Conservation (phyloP, 2,888 invertebrate species). For the Spialia ferax region DNA sequence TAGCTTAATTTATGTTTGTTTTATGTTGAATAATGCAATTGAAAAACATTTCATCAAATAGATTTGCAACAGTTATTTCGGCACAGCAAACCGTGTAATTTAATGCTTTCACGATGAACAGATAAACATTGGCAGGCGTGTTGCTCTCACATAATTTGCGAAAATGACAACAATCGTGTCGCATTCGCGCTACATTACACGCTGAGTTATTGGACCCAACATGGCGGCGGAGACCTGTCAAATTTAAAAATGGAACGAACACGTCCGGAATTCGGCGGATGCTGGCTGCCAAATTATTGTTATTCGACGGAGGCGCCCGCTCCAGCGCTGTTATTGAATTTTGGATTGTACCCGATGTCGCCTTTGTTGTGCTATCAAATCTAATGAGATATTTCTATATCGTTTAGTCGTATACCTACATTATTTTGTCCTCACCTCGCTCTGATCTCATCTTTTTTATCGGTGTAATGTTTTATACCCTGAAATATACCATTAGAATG, state of each 20-base stretch:
- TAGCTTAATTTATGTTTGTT: slow-evolving; percentile 89
- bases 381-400: slow-evolving; percentile 57
- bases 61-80: slow-evolving; percentile 62
- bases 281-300: slow-evolving; percentile 83
- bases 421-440: slow-evolving; percentile 22
- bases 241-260: slow-evolving; percentile 84
- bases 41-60: slow-evolving; percentile 27
- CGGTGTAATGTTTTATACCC: not conserved
- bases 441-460: not conserved
- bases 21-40: slow-evolving; percentile 17
- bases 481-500: too few species aligned
- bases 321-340: slow-evolving; percentile 80
- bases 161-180: slow-evolving; percentile 82
- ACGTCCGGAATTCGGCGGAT: slow-evolving; percentile 80
- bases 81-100: slow-evolving; percentile 68
- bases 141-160: slow-evolving; percentile 79
- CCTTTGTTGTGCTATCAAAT: slow-evolving; percentile 66
- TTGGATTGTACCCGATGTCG: slow-evolving; percentile 69
- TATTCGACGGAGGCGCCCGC: slow-evolving; percentile 71
- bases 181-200: slow-evolving; percentile 78
- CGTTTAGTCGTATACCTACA: slow-evolving; percentile 44
- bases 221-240: slow-evolving; percentile 73
- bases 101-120: slow-evolving; percentile 76
- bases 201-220: slow-evolving; percentile 58
- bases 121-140: slow-evolving; percentile 79